Evolutionary conservation across 2,888 invertebrate genomes (phyloP).

Genomic region (Hylaea fasciaria): DNA sequence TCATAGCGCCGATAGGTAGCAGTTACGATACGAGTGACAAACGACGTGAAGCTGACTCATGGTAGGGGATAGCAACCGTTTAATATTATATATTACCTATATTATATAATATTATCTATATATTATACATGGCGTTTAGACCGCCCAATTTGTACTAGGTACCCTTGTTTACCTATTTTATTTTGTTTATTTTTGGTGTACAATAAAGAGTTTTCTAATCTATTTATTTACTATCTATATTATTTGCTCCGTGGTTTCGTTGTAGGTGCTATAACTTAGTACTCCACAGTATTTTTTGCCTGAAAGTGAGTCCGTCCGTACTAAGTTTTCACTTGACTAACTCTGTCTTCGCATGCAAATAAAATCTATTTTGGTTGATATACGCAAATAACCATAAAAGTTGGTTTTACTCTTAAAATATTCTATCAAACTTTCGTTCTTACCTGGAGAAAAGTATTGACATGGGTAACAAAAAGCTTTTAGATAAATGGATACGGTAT

Average conservation of each 20-base stretch:
- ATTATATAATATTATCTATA: too few species aligned
- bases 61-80: slow-evolving; percentile 46
- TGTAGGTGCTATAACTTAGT: too few species aligned
- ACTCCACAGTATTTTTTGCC: too few species aligned
- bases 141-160: too few species aligned
- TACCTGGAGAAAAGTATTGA: slow-evolving; percentile 39
- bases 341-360: slow-evolving; percentile 2
- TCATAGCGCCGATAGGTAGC: slow-evolving; percentile 64
- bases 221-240: too few species aligned
- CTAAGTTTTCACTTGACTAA: not conserved
- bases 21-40: slow-evolving; percentile 64
- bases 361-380: slow-evolving; percentile 35
- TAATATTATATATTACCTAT: slow-evolving; percentile 46
- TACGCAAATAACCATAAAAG: slow-evolving; percentile 38
- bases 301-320: not conserved
- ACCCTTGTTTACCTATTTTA: too few species aligned
- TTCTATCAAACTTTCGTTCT: slow-evolving; percentile 44
- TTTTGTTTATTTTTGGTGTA: too few species aligned
- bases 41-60: slow-evolving; percentile 62
- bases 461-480: slow-evolving; percentile 26
- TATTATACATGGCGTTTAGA: too few species aligned
- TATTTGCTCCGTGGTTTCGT: too few species aligned
- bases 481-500: slow-evolving; percentile 31
- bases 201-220: too few species aligned
- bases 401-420: slow-evolving; percentile 37